phyloP scores from a whole-genome alignment of 2,113 vertebrate genomes.

The Gila orcuttii region DNA sequence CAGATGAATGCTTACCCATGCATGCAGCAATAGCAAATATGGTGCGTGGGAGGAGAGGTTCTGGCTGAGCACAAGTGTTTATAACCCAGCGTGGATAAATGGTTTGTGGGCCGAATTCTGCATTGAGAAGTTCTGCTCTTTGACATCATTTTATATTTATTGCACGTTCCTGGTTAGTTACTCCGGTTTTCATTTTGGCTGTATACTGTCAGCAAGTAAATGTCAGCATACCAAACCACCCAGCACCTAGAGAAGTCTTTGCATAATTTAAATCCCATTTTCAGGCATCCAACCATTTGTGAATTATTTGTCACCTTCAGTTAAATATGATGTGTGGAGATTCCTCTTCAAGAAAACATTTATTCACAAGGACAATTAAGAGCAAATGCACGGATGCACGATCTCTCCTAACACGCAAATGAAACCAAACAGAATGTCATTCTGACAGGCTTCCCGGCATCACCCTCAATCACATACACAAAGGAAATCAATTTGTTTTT shows the following conservation, averaged over 20 bases:
- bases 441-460: conserved; percentile 15
- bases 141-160: conserved; percentile 9
- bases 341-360: conserved; percentile 28
- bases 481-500: conserved; percentile 25
- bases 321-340: conserved; percentile 50
- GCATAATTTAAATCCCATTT: conserved; percentile 55
- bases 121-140: conserved; percentile 11
- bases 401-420: conserved; percentile 16
- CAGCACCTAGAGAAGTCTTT: conserved; percentile 46
- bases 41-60: conserved; percentile 35
- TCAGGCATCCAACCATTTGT: conserved; percentile 34
- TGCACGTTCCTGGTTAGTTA: background rate
- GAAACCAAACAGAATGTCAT: background rate
- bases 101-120: conserved; percentile 32
- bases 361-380: conserved; percentile 41
- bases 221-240: conserved; percentile 33
- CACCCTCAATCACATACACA: conserved; percentile 17
- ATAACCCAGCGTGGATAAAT: conserved; percentile 13
- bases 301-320: conserved; percentile 49
- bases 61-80: conserved; percentile 22
- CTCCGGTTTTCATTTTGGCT: conserved; percentile 19
- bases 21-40: conserved; percentile 32
- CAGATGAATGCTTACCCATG: conserved; percentile 31
- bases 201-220: conserved; percentile 41
- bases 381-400: conserved; percentile 31